phyloP scores from a whole-genome alignment of 2,113 vertebrate genomes.

The Apaloderma vittatum region DNA sequence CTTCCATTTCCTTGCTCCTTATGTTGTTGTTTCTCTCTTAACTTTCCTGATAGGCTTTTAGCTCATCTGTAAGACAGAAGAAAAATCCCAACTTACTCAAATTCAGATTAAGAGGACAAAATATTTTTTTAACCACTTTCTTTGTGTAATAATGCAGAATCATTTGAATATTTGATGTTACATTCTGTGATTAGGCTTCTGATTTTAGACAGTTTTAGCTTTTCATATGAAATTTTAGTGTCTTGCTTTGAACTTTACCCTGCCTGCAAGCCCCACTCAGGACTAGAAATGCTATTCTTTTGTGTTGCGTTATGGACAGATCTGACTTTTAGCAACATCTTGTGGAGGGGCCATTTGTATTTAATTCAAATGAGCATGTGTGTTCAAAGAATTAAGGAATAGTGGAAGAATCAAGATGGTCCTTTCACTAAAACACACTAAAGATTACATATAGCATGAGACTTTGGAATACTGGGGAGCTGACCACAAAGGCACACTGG shows the following conservation, averaged over 20 bases:
- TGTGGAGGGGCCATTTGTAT: neutral
- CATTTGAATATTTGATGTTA: neutral
- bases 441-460: neutral
- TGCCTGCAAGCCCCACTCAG: accelerated
- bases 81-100: neutral
- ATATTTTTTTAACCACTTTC: neutral
- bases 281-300: neutral
- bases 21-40: neutral
- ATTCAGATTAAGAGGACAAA: neutral
- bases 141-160: neutral
- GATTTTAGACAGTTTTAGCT: neutral
- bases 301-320: neutral
- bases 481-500: neutral
- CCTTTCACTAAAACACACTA: neutral
- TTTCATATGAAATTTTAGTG: neutral
- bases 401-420: neutral
- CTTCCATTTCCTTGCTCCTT: neutral
- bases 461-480: neutral
- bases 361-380: neutral
- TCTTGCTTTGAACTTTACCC: neutral
- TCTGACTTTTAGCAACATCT: accelerated
- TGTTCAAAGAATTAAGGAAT: neutral
- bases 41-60: neutral
- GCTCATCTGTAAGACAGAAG: neutral
- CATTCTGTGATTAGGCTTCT: neutral